Evolutionary conservation across 30 jellyfish, hydroid and myxozoan genomes (phyloP), one percentile per base, ranked within the genome.

Genomic region (Rhopilema esculentum): DNA sequence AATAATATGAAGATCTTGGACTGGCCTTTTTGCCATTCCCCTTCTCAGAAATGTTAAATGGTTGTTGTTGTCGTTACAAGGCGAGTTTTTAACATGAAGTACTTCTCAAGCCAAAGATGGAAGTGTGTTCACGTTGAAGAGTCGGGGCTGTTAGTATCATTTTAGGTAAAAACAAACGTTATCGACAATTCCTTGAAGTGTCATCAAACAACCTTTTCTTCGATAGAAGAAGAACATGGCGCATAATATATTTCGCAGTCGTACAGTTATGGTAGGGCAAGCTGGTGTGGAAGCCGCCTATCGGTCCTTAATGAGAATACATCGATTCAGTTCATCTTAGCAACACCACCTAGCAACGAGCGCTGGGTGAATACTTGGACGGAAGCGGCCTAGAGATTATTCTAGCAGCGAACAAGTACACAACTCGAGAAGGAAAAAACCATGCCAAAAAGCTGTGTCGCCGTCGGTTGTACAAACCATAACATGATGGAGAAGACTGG

Each of bases 181-280:
- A n/a, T n/a, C n/a, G n/a, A n/a, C n/a, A n/a, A 0, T 17, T 4
- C 8, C 72, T 63, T 63, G 72, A 63, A 63, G 21, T 16, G 72
- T n/a, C 16, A 0, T 8, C 72, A 63, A 16, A 63, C 28, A 16
- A 16, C 72, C 72, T n/a, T n/a, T n/a, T 1, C 8, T 6, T 49
- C 68, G 23, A 0, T 73, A 7, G 1, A 29, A 29, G 49, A 4
- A 27, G 7, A 84, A 20, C 57, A 93, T 93, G 98, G 97, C 98
- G n/a, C 98, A 93, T 4, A 91, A 93, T 51, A 81, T 81, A 31
- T 93, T 93, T 66, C 87, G 97, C 12, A 96, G 97, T 21, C 89
- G 98, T 16, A 93, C 98, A 29, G 95, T 93, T 23, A 88, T 93
- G 95, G 98, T 93, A 25, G 98, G 98, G 4, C 92, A 79, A n/a